Conservation (phyloP, 2,888 invertebrate genomes). For the Tiphia femorata region DNA sequence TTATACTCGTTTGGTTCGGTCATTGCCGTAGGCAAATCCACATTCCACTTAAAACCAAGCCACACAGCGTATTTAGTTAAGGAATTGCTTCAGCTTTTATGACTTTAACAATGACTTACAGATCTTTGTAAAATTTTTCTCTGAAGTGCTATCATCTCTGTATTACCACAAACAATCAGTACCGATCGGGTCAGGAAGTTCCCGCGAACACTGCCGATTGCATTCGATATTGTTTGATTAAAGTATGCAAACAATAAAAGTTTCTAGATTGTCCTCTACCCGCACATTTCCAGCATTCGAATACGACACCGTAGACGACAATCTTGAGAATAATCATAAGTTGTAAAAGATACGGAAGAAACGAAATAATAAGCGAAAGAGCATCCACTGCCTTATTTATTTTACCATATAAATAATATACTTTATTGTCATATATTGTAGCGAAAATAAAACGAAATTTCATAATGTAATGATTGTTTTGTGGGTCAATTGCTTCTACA, state of each 20-base stretch:
- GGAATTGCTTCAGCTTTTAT: too few relatives aligned
- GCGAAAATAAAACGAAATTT: slow-evolving; percentile 61
- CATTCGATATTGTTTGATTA: slow-evolving; percentile 31
- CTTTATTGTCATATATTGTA: slow-evolving; percentile 60
- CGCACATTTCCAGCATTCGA: slow-evolving; percentile 8
- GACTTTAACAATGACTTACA: too few relatives aligned
- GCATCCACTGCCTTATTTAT: slow-evolving; percentile 68
- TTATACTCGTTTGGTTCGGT: too few relatives aligned
- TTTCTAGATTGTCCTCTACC: slow-evolving; percentile 24
- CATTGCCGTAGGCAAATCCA: too few relatives aligned
- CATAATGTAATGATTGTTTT: slow-evolving; percentile 48
- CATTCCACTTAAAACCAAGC: too few relatives aligned
- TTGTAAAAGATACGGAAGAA: slow-evolving; percentile 31
- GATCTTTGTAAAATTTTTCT: slow-evolving; percentile 6
- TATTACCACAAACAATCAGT: slow-evolving; percentile 30
- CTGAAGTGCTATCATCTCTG: slow-evolving; percentile 43
- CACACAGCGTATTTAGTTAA: too few relatives aligned
- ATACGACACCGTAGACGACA: slow-evolving; percentile 17
- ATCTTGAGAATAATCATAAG: slow-evolving; percentile 27
- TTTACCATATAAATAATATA: slow-evolving; percentile 61
- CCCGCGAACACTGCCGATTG: slow-evolving; percentile 52
- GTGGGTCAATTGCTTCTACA: too few relatives aligned
- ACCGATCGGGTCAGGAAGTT: slow-evolving; percentile 37
- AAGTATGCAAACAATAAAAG: slow-evolving; percentile 25
- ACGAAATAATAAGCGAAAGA: slow-evolving; percentile 39